Conservation (phyloP, 2,888 invertebrate genomes). For the Pyrgus malvae region DNA sequence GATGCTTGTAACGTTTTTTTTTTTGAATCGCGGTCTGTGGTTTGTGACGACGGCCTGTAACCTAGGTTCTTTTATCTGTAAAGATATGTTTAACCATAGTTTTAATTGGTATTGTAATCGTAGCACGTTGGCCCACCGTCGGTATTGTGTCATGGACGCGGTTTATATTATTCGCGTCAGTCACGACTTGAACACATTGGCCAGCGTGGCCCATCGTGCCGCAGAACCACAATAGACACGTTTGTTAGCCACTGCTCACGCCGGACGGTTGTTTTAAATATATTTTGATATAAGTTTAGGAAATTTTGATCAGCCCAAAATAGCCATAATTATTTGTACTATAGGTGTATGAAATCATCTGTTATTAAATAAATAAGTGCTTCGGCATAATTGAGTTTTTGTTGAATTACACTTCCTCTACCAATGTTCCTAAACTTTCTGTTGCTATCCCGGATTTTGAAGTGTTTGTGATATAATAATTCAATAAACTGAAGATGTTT, state of each 20-base stretch:
- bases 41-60: slow-evolving; percentile 1
- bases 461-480: too few species aligned
- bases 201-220: slow-evolving; percentile 2
- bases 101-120: slow-evolving; percentile 10
- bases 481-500: too few species aligned
- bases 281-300: slow-evolving; percentile 24
- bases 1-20: slow-evolving; percentile 50
- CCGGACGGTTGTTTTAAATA: slow-evolving; percentile 25
- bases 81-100: slow-evolving; percentile 24
- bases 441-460: too few species aligned
- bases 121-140: neutral
- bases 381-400: slow-evolving; percentile 11
- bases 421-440: neutral
- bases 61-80: slow-evolving; percentile 18
- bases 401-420: neutral
- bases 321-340: neutral
- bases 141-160: neutral
- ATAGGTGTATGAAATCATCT: neutral
- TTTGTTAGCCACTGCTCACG: slow-evolving; percentile 20
- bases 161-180: neutral
- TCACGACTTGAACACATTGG: neutral
- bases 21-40: slow-evolving; percentile 16
- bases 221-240: slow-evolving; percentile 12
- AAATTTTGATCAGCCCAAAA: neutral
- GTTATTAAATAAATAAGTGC: slow-evolving; percentile 19